Evolutionary conservation across 2,797 vertebrate species (phyloP), one percentile per base, ranked within the genome.

Genomic region (Fistularia tabacaria): DNA sequence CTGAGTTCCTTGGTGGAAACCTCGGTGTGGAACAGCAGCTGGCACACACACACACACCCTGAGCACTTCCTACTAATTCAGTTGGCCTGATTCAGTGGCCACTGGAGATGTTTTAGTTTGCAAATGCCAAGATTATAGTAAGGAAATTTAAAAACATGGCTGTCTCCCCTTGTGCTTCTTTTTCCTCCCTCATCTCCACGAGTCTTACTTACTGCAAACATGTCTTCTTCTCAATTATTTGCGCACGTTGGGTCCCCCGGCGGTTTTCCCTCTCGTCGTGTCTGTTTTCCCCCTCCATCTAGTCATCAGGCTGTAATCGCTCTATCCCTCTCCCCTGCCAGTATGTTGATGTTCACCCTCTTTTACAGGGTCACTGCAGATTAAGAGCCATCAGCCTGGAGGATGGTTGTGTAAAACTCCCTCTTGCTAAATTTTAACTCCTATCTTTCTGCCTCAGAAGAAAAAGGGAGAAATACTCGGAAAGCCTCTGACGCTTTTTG

Each of bases 321-420:
- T 40, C 47, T 64, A 49, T 37, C 41, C 54, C 59, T 54, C 58
- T 63, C 57, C 52, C 65, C 49, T 47, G 47, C 54, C 56, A 54
- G 50, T 66, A 54, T 78, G 59, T 55, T 64, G 46, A 58, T 59
- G 50, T 57, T 69, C 75, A 70, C 52, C 64, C 69, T 79, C 36
- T 74, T 81, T 62, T 77, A 76, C 59, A 73, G 72, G 80, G 80
- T 79, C 73, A 76, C 47, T 56, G 54, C 47, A 74, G 76, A 70
- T 82, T 72, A 67, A 60, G 12, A 59, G 62, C 74, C 53, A 47
- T 75, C 64, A 72, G 71, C 64, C 61, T 55, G 46, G 57, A 64
- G 76, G 70, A 65, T 58, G 58, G 25, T 85, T 79, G 79, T 73
- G 73, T 76, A 83, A 86, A 85, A 78, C 66, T 70, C 59, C 46